Conservation (phyloP, 2,888 invertebrate species). For the Synanthedon myopaeformis region DNA sequence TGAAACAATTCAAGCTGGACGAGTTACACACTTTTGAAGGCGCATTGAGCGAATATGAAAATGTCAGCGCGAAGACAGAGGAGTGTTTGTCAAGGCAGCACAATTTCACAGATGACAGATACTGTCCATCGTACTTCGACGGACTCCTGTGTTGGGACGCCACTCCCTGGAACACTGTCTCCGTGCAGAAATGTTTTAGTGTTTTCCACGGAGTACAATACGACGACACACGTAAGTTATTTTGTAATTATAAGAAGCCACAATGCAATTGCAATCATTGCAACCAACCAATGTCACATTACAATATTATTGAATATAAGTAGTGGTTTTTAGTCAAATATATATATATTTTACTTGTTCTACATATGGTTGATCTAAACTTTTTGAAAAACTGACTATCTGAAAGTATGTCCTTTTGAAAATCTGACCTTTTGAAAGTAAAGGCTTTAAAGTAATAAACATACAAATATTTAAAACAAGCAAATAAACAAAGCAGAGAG, state of each 20-base stretch:
- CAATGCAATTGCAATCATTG: too few relatives aligned
- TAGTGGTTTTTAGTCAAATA: too few relatives aligned
- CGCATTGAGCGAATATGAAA: slow-evolving; percentile 41
- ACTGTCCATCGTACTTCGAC: slow-evolving; percentile 80
- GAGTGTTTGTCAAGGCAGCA: slow-evolving; percentile 44
- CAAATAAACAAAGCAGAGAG: too few relatives aligned
- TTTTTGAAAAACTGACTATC: too few relatives aligned
- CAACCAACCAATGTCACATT: too few relatives aligned
- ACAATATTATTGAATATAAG: too few relatives aligned
- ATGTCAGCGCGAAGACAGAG: slow-evolving; percentile 40
- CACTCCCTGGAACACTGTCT: slow-evolving; percentile 76
- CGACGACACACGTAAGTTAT: slow-evolving; percentile 84
- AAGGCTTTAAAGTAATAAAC: too few relatives aligned
- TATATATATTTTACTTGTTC: too few relatives aligned
- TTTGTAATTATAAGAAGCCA: slow-evolving; percentile 1
- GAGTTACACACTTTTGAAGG: slow-evolving; percentile 52
- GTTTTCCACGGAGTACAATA: slow-evolving; percentile 83
- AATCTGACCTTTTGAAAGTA: too few relatives aligned
- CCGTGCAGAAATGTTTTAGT: slow-evolving; percentile 81
- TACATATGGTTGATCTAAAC: too few relatives aligned
- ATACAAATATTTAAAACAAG: too few relatives aligned
- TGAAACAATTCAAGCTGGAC: slow-evolving; percentile 51
- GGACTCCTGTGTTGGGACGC: slow-evolving; percentile 87
- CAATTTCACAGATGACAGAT: slow-evolving; percentile 26
- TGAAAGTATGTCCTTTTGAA: too few relatives aligned